Evolutionary conservation across 2,797 vertebrate genomes (phyloP).

Genomic region (Fistularia tabacaria): DNA sequence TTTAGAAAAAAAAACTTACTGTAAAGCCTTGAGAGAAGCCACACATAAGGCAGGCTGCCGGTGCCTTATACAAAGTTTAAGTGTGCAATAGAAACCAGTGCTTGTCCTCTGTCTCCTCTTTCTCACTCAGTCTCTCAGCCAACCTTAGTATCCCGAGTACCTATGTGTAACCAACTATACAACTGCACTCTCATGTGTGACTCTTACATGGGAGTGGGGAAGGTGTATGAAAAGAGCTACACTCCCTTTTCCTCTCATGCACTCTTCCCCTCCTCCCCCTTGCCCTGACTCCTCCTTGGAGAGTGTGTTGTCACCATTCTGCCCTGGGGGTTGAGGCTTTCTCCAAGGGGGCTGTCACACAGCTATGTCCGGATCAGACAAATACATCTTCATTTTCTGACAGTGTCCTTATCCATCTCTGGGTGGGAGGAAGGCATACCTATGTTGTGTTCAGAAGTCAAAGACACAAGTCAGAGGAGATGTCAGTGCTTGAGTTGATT

Average conservation of each 20-base stretch:
- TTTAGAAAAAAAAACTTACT: conserved; percentile 57
- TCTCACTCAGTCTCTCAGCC: conserved; percentile 13
- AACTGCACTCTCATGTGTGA: conserved; percentile 29
- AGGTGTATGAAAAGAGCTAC: conserved; percentile 49
- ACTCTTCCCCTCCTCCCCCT: conserved; percentile 47
- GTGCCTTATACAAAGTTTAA: conserved; percentile 27
- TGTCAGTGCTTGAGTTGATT: background rate
- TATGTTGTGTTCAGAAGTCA: conserved; percentile 24
- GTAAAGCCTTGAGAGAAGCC: conserved; percentile 70
- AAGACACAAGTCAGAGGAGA: conserved; percentile 2
- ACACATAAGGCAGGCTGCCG: conserved; percentile 66
- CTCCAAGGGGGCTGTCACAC: conserved; percentile 60
- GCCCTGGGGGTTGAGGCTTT: conserved; percentile 44
- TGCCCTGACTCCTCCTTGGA: conserved; percentile 67
- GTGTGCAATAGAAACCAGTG: conserved; percentile 47
- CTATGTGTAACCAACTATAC: conserved; percentile 34
- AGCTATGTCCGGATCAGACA: conserved; percentile 72
- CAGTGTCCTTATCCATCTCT: conserved; percentile 28
- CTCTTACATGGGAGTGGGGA: conserved; percentile 64
- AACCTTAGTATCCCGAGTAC: conserved; percentile 46
- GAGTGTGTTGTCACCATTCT: conserved; percentile 38
- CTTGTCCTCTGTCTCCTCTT: conserved; percentile 18
- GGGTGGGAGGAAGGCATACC: conserved; percentile 29
- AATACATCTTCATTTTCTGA: conserved; percentile 61
- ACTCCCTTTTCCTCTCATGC: conserved; percentile 54